phyloP scores from a whole-genome alignment of 2,113 vertebrate genomes.

The Ancistrus triradiatus region DNA sequence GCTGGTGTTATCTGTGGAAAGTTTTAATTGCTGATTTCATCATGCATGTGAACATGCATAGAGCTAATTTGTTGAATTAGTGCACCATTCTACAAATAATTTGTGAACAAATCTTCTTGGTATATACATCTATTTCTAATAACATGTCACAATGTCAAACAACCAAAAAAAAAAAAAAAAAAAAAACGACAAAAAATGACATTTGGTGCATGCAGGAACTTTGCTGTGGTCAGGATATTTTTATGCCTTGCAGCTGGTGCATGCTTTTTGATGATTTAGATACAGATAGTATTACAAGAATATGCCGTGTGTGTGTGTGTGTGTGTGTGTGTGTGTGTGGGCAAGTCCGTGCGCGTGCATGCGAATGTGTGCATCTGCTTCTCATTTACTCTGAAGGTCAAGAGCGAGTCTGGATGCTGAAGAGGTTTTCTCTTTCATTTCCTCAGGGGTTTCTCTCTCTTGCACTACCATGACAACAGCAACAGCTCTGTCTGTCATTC shows the following conservation, averaged over 20 bases:
- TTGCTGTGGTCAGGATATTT: slow-evolving; percentile 8
- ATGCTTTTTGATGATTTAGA: slow-evolving; percentile 27
- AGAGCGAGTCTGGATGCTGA: slow-evolving; percentile 31
- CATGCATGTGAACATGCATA: too few species aligned
- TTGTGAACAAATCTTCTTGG: too few species aligned
- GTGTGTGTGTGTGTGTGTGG: too few species aligned
- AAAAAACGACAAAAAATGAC: too few species aligned
- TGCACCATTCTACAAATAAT: too few species aligned
- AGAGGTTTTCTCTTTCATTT: slow-evolving; percentile 35
- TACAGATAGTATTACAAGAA: slow-evolving; percentile 30
- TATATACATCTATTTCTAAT: too few species aligned
- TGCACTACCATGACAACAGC: slow-evolving; percentile 45
- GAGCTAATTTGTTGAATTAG: too few species aligned
- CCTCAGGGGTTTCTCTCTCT: background rate
- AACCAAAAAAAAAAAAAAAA: background rate
- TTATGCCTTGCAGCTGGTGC: slow-evolving; percentile 17
- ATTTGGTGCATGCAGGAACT: background rate
- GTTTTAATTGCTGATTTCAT: too few species aligned
- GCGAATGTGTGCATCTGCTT: slow-evolving; percentile 6
- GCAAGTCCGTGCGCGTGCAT: slow-evolving; percentile 18
- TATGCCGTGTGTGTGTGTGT: background rate
- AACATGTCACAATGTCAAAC: background rate
- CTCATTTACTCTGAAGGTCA: slow-evolving; percentile 46
- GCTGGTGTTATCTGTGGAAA: too few species aligned
- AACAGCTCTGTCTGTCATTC: slow-evolving; percentile 24